Evolutionary conservation across 2,888 invertebrate genomes (phyloP).

Genomic region (Oegoconia quadripuncta): DNA sequence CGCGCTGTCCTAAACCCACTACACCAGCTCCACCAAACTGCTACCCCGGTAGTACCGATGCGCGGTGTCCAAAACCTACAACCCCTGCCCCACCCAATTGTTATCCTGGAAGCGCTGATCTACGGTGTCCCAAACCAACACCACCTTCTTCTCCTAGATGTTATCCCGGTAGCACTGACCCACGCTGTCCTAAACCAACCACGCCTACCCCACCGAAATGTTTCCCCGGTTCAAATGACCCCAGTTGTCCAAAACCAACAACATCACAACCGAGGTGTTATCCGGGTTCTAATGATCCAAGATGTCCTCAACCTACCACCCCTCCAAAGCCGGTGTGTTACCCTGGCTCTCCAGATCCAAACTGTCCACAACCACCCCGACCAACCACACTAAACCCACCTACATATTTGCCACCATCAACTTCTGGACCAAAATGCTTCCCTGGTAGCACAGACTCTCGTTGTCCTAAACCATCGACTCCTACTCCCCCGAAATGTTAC

Average conservation of each 20-base stretch:
- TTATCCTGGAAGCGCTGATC: slow-evolving; percentile 32
- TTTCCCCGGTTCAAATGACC: slow-evolving; percentile 28
- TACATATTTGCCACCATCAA: slow-evolving; percentile 24
- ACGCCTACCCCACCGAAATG: slow-evolving; percentile 27
- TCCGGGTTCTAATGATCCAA: slow-evolving; percentile 31
- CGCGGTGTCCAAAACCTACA: slow-evolving; percentile 36
- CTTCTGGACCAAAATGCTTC: slow-evolving; percentile 17
- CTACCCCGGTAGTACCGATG: slow-evolving; percentile 29
- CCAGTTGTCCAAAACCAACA: slow-evolving; percentile 29
- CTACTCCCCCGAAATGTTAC: slow-evolving; percentile 25
- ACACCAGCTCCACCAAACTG: no score
- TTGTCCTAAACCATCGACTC: slow-evolving; percentile 28
- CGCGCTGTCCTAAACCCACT: slow-evolving; percentile 29
- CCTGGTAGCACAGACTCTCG: slow-evolving; percentile 30
- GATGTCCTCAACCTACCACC: slow-evolving; percentile 30
- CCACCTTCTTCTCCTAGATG: slow-evolving; percentile 30
- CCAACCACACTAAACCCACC: slow-evolving; percentile 20
- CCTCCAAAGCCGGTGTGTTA: slow-evolving; percentile 30
- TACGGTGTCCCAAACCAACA: slow-evolving; percentile 33
- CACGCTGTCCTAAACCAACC: slow-evolving; percentile 34
- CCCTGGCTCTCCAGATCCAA: slow-evolving; percentile 42
- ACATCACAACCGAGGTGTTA: slow-evolving; percentile 30
- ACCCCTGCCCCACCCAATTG: slow-evolving; percentile 30
- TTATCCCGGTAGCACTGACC: slow-evolving; percentile 47
- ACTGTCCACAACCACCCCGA: slow-evolving; percentile 31